A percentile compares a stretch with the other conserved stretches of the same genome.
These are phyloP conservation scores for Acanthurus leucopareius DNA, from an alignment of 2,797 vertebrate species.

Conservation along the genomic window DNA sequence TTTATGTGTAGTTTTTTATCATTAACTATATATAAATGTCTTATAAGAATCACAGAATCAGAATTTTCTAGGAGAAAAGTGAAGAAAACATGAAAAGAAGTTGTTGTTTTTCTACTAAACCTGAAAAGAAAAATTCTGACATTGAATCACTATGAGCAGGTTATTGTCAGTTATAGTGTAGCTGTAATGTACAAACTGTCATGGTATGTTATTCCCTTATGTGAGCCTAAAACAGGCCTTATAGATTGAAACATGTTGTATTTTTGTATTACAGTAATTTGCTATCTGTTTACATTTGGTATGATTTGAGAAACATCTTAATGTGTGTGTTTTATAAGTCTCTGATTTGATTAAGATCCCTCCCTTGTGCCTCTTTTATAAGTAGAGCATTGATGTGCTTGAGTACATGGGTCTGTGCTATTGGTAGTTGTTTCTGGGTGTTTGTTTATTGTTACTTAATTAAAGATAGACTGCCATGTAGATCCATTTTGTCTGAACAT, in stretches of 20 bases:
- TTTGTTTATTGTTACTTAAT: constrained; percentile 84
- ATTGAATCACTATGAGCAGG: constrained; percentile 78
- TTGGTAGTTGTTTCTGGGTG: constrained; percentile 86
- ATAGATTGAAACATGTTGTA: constrained; percentile 91
- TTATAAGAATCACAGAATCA: constrained; percentile 74
- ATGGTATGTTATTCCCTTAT: constrained; percentile 80
- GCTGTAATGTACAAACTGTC: constrained; percentile 85
- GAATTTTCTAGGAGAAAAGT: constrained; percentile 77
- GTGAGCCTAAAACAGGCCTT: constrained; percentile 86
- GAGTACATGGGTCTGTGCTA: constrained; percentile 85
- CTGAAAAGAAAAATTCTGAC: constrained; percentile 78
- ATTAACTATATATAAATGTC: constrained; percentile 78
- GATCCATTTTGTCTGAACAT: constrained; percentile 81
- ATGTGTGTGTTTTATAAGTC: constrained; percentile 85
- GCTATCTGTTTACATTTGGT: constrained; percentile 89
- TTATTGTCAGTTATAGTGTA: constrained; percentile 82
- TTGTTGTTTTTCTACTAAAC: constrained; percentile 55
- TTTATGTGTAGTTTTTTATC: constrained; percentile 75
- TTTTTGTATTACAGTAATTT: constrained; percentile 94
- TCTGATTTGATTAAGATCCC: constrained; percentile 82
- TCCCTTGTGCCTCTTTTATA: constrained; percentile 89
- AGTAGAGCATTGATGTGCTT: constrained; percentile 87
- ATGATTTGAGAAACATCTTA: constrained; percentile 86
- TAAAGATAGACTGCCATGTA: constrained; percentile 85
- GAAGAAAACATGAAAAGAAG: constrained; percentile 67